Conservation (phyloP, 2,113 vertebrate species). For the Malaclemys terrapin region DNA sequence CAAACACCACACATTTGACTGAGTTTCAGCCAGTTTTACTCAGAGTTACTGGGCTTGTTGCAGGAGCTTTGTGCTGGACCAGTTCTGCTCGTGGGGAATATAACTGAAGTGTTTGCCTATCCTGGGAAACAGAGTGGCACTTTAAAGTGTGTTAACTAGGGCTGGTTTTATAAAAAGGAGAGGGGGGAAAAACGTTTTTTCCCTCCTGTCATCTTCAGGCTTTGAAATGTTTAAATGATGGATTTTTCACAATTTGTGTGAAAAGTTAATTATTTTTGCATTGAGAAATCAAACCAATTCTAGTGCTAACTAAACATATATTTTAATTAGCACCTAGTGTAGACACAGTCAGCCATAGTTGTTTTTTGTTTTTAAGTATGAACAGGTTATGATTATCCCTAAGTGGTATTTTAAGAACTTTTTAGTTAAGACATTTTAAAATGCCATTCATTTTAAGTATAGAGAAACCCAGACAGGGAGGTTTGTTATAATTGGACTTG, state of each 20-base stretch:
- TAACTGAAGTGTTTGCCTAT: not conserved
- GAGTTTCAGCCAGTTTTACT: not conserved
- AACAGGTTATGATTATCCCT: no score
- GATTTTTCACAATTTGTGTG: fast-evolving
- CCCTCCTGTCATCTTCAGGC: not conserved
- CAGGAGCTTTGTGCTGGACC: not conserved
- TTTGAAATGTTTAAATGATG: not conserved
- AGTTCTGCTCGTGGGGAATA: not conserved
- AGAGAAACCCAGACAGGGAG: no score
- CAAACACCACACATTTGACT: not conserved
- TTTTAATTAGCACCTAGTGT: not conserved
- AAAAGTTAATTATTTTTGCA: not conserved
- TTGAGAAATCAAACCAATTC: not conserved
- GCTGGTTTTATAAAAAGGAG: no score
- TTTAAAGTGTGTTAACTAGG: not conserved
- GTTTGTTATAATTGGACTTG: no score
- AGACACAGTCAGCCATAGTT: no score
- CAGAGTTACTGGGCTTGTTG: not conserved
- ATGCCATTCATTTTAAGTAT: no score
- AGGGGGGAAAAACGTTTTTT: not conserved
- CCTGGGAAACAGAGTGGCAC: not conserved
- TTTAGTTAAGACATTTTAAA: no score
- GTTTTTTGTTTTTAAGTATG: no score
- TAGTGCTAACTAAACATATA: not conserved
- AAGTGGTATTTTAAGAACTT: no score